Percentiles rank a stretch among this genome's conserved stretches.
These are phyloP conservation scores for Opisthograptis luteolata DNA, from an alignment of 2,888 invertebrate genomes.

Conservation along the genomic window DNA sequence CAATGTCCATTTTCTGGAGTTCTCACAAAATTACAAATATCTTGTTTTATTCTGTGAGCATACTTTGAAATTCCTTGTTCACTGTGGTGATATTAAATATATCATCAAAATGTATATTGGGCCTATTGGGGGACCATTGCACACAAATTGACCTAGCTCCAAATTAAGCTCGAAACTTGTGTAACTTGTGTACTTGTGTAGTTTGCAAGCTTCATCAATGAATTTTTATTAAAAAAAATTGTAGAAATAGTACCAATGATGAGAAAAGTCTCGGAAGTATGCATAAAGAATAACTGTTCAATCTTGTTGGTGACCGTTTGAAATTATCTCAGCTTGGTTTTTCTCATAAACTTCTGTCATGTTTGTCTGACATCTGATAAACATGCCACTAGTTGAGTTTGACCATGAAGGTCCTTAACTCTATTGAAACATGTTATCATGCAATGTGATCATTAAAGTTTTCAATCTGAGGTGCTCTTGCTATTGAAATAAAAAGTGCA, in stretches of 20 bases:
- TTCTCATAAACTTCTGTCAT: slow-evolving; percentile 43
- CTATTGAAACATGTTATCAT: slow-evolving; percentile 51
- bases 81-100: too few relatives aligned
- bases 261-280: slow-evolving; percentile 59
- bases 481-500: not conserved
- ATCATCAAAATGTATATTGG: too few relatives aligned
- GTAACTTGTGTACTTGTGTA: too few relatives aligned
- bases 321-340: slow-evolving; percentile 35
- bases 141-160: too few relatives aligned
- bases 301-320: slow-evolving; percentile 46
- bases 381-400: slow-evolving; percentile 40
- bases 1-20: too few relatives aligned
- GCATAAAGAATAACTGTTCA: slow-evolving; percentile 53
- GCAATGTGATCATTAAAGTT: slow-evolving; percentile 78
- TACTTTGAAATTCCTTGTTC: too few relatives aligned
- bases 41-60: too few relatives aligned
- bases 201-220: not conserved
- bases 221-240: not conserved
- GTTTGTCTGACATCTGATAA: slow-evolving; percentile 41
- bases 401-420: slow-evolving; percentile 41
- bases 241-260: slow-evolving; percentile 51
- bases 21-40: too few relatives aligned
- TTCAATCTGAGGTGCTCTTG: slow-evolving; percentile 76
- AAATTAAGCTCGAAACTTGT: too few relatives aligned
- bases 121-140: too few relatives aligned